Conservation (phyloP, 1,140 invertebrate species). For the Belonocnema kinseyi region DNA sequence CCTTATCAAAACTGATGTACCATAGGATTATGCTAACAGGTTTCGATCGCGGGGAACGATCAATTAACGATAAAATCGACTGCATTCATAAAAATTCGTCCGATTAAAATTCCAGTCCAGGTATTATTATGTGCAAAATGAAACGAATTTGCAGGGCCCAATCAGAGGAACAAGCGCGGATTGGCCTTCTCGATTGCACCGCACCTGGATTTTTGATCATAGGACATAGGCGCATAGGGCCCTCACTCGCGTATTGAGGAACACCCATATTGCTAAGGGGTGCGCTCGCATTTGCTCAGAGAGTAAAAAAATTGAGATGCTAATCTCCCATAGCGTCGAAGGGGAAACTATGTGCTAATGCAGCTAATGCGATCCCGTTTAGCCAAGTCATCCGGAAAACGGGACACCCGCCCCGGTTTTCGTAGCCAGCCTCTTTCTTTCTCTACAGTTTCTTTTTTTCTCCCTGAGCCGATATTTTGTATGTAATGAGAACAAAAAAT, state of each 20-base stretch:
- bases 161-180: slow-evolving; percentile 48
- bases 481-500: neutral
- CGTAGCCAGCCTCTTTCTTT: slow-evolving; percentile 36
- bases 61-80: slow-evolving; percentile 29
- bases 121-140: slow-evolving; percentile 3
- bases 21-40: slow-evolving; percentile 16
- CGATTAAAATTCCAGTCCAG: neutral
- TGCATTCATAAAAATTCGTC: slow-evolving; percentile 5
- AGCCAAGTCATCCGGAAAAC: slow-evolving; percentile 76
- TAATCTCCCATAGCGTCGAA: slow-evolving; percentile 69
- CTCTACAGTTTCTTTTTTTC: slow-evolving; percentile 35
- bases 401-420: slow-evolving; percentile 69
- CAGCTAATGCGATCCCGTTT: slow-evolving; percentile 76
- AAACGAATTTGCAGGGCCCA: slow-evolving; percentile 36
- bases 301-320: slow-evolving; percentile 67
- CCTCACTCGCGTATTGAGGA: slow-evolving; percentile 7
- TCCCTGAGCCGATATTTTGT: slow-evolving; percentile 17
- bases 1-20: slow-evolving; percentile 21
- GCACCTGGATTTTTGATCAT: slow-evolving; percentile 46
- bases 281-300: slow-evolving; percentile 41
- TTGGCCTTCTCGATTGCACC: slow-evolving; percentile 45
- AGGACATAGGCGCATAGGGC: neutral
- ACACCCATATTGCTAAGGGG: slow-evolving; percentile 20
- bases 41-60: slow-evolving; percentile 16
- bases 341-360: slow-evolving; percentile 74